These are phyloP conservation scores for Tromatobia lineatoria DNA, from an alignment of 2,888 invertebrate genomes.

Conservation along the genomic window DNA sequence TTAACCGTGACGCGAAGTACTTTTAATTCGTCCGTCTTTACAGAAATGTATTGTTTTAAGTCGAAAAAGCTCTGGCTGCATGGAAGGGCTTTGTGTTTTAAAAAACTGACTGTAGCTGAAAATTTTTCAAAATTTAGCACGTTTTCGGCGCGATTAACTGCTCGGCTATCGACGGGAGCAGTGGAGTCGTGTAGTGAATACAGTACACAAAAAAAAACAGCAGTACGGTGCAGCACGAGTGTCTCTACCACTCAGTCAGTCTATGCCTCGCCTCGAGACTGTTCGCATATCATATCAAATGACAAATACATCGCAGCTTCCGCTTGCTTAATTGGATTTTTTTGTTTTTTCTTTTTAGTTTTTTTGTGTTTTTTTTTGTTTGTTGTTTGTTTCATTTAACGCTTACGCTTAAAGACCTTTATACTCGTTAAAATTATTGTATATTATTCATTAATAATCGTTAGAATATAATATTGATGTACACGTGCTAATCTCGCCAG, in stretches of 20 bases:
- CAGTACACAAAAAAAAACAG: slow-evolving; percentile 65
- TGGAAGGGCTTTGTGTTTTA: slow-evolving; percentile 14
- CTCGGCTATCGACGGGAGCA: slow-evolving; percentile 60
- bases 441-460: slow-evolving; percentile 82
- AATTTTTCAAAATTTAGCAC: background rate
- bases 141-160: background rate
- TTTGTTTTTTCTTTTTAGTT: slow-evolving; percentile 53
- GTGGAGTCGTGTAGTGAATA: slow-evolving; percentile 68
- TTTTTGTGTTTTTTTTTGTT: slow-evolving; percentile 42
- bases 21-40: background rate
- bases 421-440: slow-evolving; percentile 82
- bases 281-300: slow-evolving; percentile 69
- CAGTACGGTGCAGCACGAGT: slow-evolving; percentile 69
- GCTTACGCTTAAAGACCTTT: slow-evolving; percentile 77
- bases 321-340: slow-evolving; percentile 55
- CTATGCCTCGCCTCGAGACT: slow-evolving; percentile 72
- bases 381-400: slow-evolving; percentile 69
- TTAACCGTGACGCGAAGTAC: background rate
- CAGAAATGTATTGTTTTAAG: slow-evolving; percentile 23
- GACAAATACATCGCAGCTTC: slow-evolving; percentile 70
- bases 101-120: background rate
- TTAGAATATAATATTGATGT: slow-evolving; percentile 83
- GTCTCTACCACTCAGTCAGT: slow-evolving; percentile 71
- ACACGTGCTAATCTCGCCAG: slow-evolving; percentile 70
- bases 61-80: background rate